phyloP scores from a whole-genome alignment of 2,888 invertebrate species.

The Aporophyla lueneburgensis region DNA sequence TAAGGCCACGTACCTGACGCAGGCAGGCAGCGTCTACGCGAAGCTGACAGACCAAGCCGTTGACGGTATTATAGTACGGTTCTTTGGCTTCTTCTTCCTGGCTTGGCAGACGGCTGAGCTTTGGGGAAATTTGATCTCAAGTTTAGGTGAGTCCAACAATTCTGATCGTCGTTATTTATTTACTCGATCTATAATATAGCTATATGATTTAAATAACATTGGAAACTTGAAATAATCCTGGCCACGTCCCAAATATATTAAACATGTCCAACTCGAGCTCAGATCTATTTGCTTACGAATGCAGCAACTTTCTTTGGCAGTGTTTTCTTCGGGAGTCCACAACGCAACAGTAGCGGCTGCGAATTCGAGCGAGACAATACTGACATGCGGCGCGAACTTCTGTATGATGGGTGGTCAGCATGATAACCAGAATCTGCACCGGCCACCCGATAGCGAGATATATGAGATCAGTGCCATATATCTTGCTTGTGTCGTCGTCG shows the following conservation, averaged over 20 bases:
- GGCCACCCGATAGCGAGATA: slow-evolving; percentile 96
- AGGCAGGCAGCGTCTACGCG: slow-evolving; percentile 96
- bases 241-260: not conserved
- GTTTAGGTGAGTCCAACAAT: slow-evolving; percentile 92
- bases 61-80: slow-evolving; percentile 98
- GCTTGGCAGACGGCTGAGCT: slow-evolving; percentile 99
- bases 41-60: slow-evolving; percentile 96
- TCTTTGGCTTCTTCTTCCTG: slow-evolving; percentile 99
- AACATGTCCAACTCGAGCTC: slow-evolving; percentile 2
- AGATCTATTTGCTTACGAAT: slow-evolving; percentile 37
- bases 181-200: not conserved
- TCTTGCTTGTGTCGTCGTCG: slow-evolving; percentile 95
- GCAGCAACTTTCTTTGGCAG: slow-evolving; percentile 81
- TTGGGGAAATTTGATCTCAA: slow-evolving; percentile 99
- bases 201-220: not conserved
- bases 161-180: not conserved
- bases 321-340: slow-evolving; percentile 95
- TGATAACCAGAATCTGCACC: slow-evolving; percentile 94
- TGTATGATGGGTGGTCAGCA: slow-evolving; percentile 93
- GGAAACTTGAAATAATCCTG: not conserved
- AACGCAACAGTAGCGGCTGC: slow-evolving; percentile 85
- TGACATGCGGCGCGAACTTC: slow-evolving; percentile 95
- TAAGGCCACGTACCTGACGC: slow-evolving; percentile 99
- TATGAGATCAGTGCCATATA: slow-evolving; percentile 97
- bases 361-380: slow-evolving; percentile 89